A percentile compares a stretch with the other conserved stretches of the same genome.
phyloP scores from a whole-genome alignment of 2,113 vertebrate species.

The Cisticola juncidis region DNA sequence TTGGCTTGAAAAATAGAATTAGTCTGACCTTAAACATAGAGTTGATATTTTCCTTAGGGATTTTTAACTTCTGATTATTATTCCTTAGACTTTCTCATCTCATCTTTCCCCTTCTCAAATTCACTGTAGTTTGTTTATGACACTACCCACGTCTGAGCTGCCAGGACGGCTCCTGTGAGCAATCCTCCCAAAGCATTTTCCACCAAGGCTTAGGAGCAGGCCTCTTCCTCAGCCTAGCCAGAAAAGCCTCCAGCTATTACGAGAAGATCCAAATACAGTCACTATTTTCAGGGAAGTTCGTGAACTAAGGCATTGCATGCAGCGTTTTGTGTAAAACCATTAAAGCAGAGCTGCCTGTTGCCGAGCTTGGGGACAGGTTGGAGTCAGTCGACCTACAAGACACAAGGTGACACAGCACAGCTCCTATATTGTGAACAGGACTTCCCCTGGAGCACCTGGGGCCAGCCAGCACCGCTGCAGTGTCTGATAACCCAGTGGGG shows the following conservation, averaged over 20 bases:
- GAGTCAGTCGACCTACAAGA: background rate
- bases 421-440: slow-evolving; percentile 66
- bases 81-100: background rate
- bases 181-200: background rate
- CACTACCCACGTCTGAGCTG: background rate
- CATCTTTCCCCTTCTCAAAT: background rate
- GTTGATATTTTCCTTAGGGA: background rate
- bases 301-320: background rate
- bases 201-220: background rate
- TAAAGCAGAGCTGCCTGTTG: background rate
- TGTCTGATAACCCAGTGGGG: slow-evolving; percentile 52
- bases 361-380: background rate
- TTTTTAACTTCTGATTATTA: slow-evolving; percentile 9
- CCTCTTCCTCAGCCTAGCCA: background rate
- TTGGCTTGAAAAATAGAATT: slow-evolving; percentile 4
- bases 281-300: background rate
- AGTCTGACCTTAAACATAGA: background rate
- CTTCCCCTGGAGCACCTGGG: slow-evolving; percentile 69
- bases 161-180: background rate
- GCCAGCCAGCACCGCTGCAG: slow-evolving; percentile 69
- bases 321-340: background rate
- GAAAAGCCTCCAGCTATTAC: background rate
- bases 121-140: background rate
- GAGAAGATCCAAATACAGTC: background rate
- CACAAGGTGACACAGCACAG: slow-evolving; percentile 28